A percentile compares a stretch with the other conserved stretches of the same genome.
Conservation (phyloP, 2,113 vertebrate species). For the Petaurus breviceps region DNA sequence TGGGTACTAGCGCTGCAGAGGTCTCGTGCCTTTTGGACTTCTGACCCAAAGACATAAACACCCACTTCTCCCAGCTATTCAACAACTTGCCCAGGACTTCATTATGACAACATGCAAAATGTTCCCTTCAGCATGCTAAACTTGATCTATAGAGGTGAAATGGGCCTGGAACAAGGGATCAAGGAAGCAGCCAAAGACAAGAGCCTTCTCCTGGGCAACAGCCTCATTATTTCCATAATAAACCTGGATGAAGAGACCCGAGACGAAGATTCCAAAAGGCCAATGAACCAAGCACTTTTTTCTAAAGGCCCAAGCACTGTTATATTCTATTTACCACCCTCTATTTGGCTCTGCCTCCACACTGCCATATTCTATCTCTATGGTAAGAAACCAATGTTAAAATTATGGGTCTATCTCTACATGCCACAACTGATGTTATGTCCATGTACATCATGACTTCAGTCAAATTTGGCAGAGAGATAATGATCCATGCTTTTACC, state of each 20-base stretch:
- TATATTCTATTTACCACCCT: background rate
- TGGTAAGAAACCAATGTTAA: background rate
- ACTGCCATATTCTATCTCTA: background rate
- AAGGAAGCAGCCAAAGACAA: background rate
- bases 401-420: background rate
- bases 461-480: background rate
- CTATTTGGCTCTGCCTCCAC: background rate
- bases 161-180: background rate
- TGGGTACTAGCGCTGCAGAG: background rate
- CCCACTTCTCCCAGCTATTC: background rate
- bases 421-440: background rate
- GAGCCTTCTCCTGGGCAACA: background rate
- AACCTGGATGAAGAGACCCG: background rate
- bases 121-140: background rate
- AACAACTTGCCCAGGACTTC: background rate
- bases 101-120: background rate
- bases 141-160: background rate
- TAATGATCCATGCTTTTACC: background rate
- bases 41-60: background rate
- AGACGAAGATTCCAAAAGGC: background rate
- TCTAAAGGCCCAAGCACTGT: background rate
- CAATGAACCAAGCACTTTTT: background rate
- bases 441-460: background rate
- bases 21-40: background rate
- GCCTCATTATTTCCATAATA: background rate